Evolutionary conservation across 2,113 vertebrate species (phyloP).

Genomic region (Indicator maculatus): DNA sequence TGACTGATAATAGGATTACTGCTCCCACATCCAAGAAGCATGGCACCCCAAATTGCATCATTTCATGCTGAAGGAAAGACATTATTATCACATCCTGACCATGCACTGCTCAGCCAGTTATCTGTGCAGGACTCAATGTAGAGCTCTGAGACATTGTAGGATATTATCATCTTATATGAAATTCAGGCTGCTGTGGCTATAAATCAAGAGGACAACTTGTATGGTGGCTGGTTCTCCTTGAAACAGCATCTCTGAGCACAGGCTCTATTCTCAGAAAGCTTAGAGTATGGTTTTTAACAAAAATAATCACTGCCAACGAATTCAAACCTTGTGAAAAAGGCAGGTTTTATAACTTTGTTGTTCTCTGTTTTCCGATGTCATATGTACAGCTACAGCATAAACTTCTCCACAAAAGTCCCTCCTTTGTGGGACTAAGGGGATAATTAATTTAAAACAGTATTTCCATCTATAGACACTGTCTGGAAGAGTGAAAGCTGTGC

Average conservation of each 20-base stretch:
- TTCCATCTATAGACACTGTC: background rate
- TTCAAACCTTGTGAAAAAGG: background rate
- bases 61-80: constrained; percentile 47
- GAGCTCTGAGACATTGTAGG: constrained; percentile 17
- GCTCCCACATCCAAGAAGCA: constrained; percentile 17
- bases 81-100: constrained; percentile 41
- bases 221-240: constrained; percentile 33
- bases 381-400: background rate
- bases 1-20: constrained; percentile 65
- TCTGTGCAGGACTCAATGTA: constrained; percentile 19
- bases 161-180: constrained; percentile 39
- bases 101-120: constrained; percentile 21
- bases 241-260: constrained; percentile 26
- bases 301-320: background rate
- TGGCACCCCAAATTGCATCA: constrained; percentile 4
- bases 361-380: background rate
- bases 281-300: constrained; percentile 16
- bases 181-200: constrained; percentile 51
- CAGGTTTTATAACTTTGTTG: background rate
- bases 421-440: background rate
- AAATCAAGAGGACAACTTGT: constrained; percentile 52
- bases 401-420: background rate
- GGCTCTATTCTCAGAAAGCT: constrained; percentile 29
- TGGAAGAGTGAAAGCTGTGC: background rate
- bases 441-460: background rate